These are phyloP conservation scores for Syngnathus acus DNA, from an alignment of 2,797 vertebrate genomes.

Conservation along the genomic window DNA sequence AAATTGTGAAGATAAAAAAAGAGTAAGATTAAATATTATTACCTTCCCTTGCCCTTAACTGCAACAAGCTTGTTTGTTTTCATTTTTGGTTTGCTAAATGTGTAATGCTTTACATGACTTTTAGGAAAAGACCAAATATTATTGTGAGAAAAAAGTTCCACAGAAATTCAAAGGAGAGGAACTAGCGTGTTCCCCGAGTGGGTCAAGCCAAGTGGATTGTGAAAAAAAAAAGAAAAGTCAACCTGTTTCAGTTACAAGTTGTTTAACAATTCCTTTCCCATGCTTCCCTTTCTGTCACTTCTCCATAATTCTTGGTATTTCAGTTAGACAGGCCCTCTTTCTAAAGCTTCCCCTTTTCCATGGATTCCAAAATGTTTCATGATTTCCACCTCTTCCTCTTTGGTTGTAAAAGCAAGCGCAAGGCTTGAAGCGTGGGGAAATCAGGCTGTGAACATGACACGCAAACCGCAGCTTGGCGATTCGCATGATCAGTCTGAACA, in stretches of 20 bases:
- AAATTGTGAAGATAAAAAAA: not conserved
- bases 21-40: no score
- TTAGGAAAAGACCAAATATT: no score
- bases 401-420: slow-evolving; percentile 77
- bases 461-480: slow-evolving; percentile 60
- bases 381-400: slow-evolving; percentile 93
- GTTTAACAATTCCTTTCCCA: slow-evolving; percentile 81
- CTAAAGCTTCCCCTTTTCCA: slow-evolving; percentile 91
- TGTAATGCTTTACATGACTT: no score
- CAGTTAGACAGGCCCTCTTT: slow-evolving; percentile 79
- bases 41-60: no score
- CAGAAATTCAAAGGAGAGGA: no score
- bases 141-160: no score
- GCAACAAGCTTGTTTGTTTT: no score
- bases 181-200: not conserved
- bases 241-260: slow-evolving; percentile 66
- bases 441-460: slow-evolving; percentile 75
- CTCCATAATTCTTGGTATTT: slow-evolving; percentile 92
- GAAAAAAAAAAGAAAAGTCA: slow-evolving; percentile 10
- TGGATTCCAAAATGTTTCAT: slow-evolving; percentile 91
- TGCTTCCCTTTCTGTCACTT: slow-evolving; percentile 98
- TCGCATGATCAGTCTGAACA: slow-evolving; percentile 31
- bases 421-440: slow-evolving; percentile 74
- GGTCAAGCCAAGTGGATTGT: slow-evolving; percentile 8
- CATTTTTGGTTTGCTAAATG: no score